Evolutionary conservation across 2,797 vertebrate species (phyloP).

Genomic region (Zalophus californianus): DNA sequence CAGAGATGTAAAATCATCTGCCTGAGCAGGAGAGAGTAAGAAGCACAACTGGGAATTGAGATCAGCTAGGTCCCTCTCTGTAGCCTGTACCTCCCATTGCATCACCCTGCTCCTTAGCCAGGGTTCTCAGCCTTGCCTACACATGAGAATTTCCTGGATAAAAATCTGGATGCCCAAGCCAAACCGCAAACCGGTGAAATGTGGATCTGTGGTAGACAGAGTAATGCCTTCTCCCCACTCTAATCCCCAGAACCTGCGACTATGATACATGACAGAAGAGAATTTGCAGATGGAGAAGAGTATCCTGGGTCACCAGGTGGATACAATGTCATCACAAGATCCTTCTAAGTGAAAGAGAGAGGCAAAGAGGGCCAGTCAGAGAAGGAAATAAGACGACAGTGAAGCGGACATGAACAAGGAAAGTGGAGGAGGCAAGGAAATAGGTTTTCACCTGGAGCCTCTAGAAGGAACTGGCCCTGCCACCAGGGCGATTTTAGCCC

Average conservation of each 20-base stretch:
- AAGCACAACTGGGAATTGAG: background rate
- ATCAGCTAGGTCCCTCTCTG: background rate
- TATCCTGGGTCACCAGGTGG: background rate
- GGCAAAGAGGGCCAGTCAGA: background rate
- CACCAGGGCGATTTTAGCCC: background rate
- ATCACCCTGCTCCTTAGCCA: background rate
- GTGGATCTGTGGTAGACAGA: background rate
- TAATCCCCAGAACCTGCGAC: background rate
- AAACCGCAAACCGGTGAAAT: background rate
- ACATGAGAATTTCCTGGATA: background rate
- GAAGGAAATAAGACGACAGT: background rate
- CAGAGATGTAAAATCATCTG: background rate
- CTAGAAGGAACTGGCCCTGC: background rate
- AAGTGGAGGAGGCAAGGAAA: background rate
- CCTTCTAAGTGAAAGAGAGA: background rate
- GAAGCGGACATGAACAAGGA: background rate
- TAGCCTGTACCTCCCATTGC: background rate
- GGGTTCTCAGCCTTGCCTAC: background rate
- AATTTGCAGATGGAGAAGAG: background rate
- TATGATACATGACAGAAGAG: background rate
- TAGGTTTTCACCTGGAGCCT: background rate
- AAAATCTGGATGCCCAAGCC: background rate
- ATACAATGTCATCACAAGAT: background rate
- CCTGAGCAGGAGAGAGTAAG: background rate
- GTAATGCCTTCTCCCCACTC: background rate